Conservation (phyloP, 2,888 invertebrate genomes). For the Eilema depressum region DNA sequence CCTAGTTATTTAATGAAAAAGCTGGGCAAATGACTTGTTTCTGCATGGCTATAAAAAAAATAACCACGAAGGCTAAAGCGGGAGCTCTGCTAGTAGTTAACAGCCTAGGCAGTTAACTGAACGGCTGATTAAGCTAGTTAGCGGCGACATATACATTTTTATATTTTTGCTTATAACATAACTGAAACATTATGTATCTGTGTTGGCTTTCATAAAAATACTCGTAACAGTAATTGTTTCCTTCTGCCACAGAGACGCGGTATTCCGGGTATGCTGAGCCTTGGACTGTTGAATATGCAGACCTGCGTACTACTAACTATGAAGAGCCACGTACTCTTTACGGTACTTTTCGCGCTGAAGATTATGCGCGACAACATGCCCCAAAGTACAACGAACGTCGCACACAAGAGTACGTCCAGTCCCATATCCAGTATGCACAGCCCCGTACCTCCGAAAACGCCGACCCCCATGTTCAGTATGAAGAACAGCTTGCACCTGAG, state of each 20-base stretch:
- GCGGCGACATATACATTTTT: too few species aligned
- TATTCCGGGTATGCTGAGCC: slow-evolving; percentile 65
- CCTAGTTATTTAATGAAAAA: too few species aligned
- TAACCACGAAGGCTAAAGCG: too few species aligned
- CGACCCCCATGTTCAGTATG: neutral
- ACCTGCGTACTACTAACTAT: slow-evolving; percentile 9
- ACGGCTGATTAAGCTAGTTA: too few species aligned
- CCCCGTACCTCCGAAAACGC: neutral
- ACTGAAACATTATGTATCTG: too few species aligned
- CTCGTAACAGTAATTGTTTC: slow-evolving; percentile 4
- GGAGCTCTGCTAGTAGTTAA: too few species aligned
- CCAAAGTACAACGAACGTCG: slow-evolving; percentile 1
- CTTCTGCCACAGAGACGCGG: slow-evolving; percentile 44
- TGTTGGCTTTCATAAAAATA: neutral
- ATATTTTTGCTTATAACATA: too few species aligned
- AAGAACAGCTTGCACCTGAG: neutral
- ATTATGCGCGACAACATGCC: slow-evolving; percentile 4
- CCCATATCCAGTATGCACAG: slow-evolving; percentile 6
- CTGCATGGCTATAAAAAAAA: too few species aligned
- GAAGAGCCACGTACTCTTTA: neutral
- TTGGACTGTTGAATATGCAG: slow-evolving; percentile 20
- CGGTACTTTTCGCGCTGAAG: slow-evolving; percentile 5
- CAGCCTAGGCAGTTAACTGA: too few species aligned
- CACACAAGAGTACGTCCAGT: neutral
- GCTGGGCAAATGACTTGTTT: too few species aligned